Base-by-base conservation (phyloP, 2,797 vertebrate species). In the Pangasius sanitwongsei region DNA sequence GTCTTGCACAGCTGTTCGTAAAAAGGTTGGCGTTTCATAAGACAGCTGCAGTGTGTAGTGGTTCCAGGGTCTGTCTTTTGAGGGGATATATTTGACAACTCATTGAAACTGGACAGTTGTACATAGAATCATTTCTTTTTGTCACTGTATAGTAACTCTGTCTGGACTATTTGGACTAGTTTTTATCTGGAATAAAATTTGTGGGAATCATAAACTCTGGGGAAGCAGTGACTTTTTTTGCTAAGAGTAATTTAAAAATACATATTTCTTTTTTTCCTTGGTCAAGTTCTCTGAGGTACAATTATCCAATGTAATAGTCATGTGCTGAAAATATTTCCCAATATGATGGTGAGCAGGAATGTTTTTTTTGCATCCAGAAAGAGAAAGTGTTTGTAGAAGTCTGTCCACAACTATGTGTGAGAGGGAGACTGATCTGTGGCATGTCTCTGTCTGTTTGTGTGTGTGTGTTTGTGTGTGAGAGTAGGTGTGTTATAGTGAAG, bases 401-500 rank as follows among this genome's bases (percentile, higher is more conserved):
- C 87, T 85, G 72, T 88, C 87, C 83, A 85, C 82, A 88, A 69
- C 16, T 85, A 85, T 85, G 59, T 85, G 44, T 77, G 37, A 85
- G 59, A 84, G 8, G 44, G 15, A 77, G 87, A 9, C 69, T 48
- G 55, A 63, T 83, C 75, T 20, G 77, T 7, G 37, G 86, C 9
- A 8, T 82, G 67, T 74, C 67, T 74, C 78, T 81, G 31, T 78
- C 13, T 53, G 74, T 50, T 41, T 77, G 74, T 80, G 77, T 81
- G 50, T 80, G n/a, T 81, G 69, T 37, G 34, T 72, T 20, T 41
- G 59, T 44, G 23, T n/a, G 28, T 23, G 41, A 83, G 67, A 63
- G 67, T 74, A 34, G 41, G 13, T 31, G 16, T 34, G 41, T 67
- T 83, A 28, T 28, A 61, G 41, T 83, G 13, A 41, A 61, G 37